Conservation (phyloP, 2,797 vertebrate genomes). For the Pipistrellus kuhlii region DNA sequence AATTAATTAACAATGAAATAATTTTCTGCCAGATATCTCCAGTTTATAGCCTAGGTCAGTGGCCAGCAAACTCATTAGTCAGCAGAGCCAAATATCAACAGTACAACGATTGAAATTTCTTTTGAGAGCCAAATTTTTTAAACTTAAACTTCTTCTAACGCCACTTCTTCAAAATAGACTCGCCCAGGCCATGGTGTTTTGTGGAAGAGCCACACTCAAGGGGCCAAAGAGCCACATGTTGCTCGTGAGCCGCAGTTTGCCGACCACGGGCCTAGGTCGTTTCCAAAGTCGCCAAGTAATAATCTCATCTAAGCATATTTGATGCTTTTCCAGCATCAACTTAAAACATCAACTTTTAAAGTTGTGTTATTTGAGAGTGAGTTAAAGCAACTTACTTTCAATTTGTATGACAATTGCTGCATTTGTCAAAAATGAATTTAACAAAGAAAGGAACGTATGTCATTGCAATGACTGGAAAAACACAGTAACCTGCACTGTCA, state of each 20-base stretch:
- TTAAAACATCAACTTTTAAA: too few species aligned
- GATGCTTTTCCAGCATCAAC: not conserved
- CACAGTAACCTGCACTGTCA: not conserved
- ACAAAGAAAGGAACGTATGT: not conserved
- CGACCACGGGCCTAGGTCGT: not conserved
- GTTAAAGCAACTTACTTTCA: conserved; percentile 46
- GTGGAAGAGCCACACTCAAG: too few species aligned
- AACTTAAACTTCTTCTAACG: too few species aligned
- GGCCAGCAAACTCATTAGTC: too few species aligned
- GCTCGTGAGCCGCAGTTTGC: too few species aligned
- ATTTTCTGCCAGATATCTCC: not conserved
- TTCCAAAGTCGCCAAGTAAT: not conserved
- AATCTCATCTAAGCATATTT: not conserved
- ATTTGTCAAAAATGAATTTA: conserved; percentile 34
- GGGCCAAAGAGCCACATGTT: too few species aligned
- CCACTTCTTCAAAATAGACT: too few species aligned
- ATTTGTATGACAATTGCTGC: not conserved
- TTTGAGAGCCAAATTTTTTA: too few species aligned
- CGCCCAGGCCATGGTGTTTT: too few species aligned
- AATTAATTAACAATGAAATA: conserved; percentile 27
- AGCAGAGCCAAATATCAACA: too few species aligned
- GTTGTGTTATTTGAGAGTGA: not conserved
- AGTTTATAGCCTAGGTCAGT: not conserved
- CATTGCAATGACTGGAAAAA: not conserved
- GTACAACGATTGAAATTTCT: too few species aligned